Base-by-base conservation (phyloP, 2,797 vertebrate species). In the Nannoperca australis region DNA sequence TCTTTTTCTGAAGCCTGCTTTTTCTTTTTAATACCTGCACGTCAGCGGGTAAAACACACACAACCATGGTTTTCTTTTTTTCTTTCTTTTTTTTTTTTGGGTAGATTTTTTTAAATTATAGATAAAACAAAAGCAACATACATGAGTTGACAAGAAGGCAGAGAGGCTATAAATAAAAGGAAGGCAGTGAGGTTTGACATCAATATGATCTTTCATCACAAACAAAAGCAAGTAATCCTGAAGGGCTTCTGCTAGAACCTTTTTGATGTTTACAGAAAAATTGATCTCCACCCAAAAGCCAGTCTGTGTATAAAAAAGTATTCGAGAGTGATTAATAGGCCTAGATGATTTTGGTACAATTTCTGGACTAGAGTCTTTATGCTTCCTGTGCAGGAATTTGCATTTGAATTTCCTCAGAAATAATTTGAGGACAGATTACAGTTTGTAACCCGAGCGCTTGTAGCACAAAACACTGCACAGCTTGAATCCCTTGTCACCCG, bases 221-320 rank as follows among this genome's bases (percentile, higher is more conserved):
- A 78, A 79, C 58, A 68, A 74, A 78, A 87, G 68, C 71, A 45
- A 38, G 66, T 53, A 78, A 73, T 65, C 85, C 64, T 70, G 64
- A 49, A 68, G 64, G 68, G 77, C 20, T 80, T 71, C 82, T 64
- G 49, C 70, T 47, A 12, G 30, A 79, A 47, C 47, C 61, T 51
- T 83, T 83, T 76, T 82, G 74, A 80, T 78, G 76, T 89, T 83
- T 79, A 67, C 30, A 59, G 24, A 72, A 75, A 75, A 80, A 78
- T 22, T 36, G 15, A 72, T 83, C 27, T 38, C 51, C 40, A 82
- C 45, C 81, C 75, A 47, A 68, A 58, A 66, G 42, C 24, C 58
- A 34, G 64, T 14, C 8, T 24, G 12, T 10, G 12, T 14, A 2
- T 20, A 4, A 67, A 36, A 83, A 49, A 22, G 2, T n/a, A n/a